These are phyloP conservation scores for Etheostoma spectabile DNA, from an alignment of 2,113 vertebrate species.

Conservation along the genomic window DNA sequence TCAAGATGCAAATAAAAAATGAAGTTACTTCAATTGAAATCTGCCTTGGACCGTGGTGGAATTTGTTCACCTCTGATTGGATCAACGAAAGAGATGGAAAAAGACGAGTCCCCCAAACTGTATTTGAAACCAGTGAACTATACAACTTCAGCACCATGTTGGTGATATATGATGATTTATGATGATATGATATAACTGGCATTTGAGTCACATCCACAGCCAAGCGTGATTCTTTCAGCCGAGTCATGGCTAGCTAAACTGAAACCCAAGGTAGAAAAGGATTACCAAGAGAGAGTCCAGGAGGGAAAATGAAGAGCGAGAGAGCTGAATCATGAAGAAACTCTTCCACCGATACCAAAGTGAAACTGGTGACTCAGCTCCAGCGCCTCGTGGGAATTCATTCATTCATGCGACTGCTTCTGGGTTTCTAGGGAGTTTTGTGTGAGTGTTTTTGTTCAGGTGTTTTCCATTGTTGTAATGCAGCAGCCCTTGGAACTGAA, in stretches of 20 bases:
- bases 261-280: neutral
- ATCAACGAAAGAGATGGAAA: neutral
- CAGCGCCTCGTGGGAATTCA: slow-evolving; percentile 8
- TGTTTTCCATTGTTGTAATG: slow-evolving; percentile 18
- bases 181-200: neutral
- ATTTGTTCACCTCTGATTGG: neutral
- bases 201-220: slow-evolving; percentile 4
- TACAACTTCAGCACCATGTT: neutral
- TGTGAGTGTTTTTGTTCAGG: neutral
- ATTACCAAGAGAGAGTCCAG: too few species aligned
- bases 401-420: neutral
- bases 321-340: neutral
- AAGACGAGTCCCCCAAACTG: neutral
- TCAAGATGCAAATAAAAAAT: neutral
- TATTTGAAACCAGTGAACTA: neutral
- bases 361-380: slow-evolving; percentile 38
- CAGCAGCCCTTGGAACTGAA: too few species aligned
- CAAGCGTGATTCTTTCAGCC: neutral
- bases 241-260: neutral
- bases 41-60: neutral
- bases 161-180: neutral
- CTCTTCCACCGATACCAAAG: neutral
- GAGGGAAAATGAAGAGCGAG: neutral
- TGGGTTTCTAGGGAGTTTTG: slow-evolving; percentile 47
- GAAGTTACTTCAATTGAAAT: neutral